These are phyloP conservation scores for Brachyptera putata DNA, from an alignment of 2,888 invertebrate species.

Conservation along the genomic window DNA sequence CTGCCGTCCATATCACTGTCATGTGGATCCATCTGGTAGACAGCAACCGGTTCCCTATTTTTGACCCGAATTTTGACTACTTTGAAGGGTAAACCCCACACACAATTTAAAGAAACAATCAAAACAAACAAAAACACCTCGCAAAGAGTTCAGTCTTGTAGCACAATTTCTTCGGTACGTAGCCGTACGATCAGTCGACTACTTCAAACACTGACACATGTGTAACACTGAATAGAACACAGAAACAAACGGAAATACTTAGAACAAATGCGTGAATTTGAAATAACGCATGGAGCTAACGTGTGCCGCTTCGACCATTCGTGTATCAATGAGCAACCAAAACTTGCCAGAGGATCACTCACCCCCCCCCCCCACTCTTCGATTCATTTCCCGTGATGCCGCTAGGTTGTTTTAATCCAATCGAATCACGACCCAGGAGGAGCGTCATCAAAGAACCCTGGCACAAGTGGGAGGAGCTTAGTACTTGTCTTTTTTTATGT, in stretches of 20 bases:
- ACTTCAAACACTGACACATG: too few relatives aligned
- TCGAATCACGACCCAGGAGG: constrained; percentile 31
- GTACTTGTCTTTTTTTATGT: neutral
- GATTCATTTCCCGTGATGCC: constrained; percentile 2
- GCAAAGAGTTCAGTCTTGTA: too few relatives aligned
- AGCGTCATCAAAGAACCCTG: constrained; percentile 1
- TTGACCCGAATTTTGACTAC: constrained; percentile 81
- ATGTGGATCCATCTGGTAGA: constrained; percentile 72
- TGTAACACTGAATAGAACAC: too few relatives aligned
- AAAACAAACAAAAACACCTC: neutral
- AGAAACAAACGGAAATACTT: too few relatives aligned
- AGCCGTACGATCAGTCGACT: too few relatives aligned
- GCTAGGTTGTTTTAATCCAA: too few relatives aligned
- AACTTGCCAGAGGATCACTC: too few relatives aligned
- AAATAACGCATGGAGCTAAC: neutral
- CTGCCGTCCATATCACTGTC: constrained; percentile 74
- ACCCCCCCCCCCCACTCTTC: neutral
- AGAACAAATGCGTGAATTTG: too few relatives aligned
- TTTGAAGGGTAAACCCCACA: constrained; percentile 35
- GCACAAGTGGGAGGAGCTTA: neutral
- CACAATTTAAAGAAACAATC: neutral
- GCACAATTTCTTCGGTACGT: too few relatives aligned
- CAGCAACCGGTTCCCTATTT: constrained; percentile 81
- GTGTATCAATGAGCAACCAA: too few relatives aligned
- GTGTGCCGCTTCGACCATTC: neutral